Evolutionary conservation across 2,888 invertebrate species (phyloP).

Genomic region (Plusia festucae): DNA sequence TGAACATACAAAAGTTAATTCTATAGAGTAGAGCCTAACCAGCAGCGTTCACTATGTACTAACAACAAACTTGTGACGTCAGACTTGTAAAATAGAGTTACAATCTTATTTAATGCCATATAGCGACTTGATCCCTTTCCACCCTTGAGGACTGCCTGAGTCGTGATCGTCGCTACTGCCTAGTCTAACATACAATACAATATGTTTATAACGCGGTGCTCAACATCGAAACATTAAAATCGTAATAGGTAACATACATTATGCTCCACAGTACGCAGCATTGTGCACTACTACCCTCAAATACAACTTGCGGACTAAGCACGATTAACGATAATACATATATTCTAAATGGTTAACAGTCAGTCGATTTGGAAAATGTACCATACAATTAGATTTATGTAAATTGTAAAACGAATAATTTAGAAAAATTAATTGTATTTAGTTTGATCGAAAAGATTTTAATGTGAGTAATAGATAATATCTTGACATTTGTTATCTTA

Average conservation of each 20-base stretch:
- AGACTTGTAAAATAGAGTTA: conserved; percentile 71
- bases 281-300: conserved; percentile 49
- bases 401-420: conserved; percentile 47
- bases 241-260: no score
- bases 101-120: conserved; percentile 58
- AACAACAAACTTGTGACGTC: conserved; percentile 67
- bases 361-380: conserved; percentile 62
- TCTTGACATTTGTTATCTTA: conserved; percentile 24
- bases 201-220: conserved; percentile 56
- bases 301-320: conserved; percentile 56
- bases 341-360: conserved; percentile 62
- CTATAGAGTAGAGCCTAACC: conserved; percentile 62
- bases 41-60: conserved; percentile 56
- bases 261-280: conserved; percentile 38
- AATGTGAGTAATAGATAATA: conserved; percentile 31
- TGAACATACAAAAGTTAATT: conserved; percentile 83
- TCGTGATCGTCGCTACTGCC: conserved; percentile 44
- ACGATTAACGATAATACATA: conserved; percentile 53
- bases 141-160: conserved; percentile 54
- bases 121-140: conserved; percentile 67
- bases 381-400: conserved; percentile 52
- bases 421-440: conserved; percentile 32
- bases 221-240: conserved; percentile 67
- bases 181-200: conserved; percentile 19
- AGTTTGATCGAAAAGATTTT: conserved; percentile 45